Evolutionary conservation across 2,113 vertebrate genomes (phyloP).

Genomic region (Brienomyrus brachyistius): DNA sequence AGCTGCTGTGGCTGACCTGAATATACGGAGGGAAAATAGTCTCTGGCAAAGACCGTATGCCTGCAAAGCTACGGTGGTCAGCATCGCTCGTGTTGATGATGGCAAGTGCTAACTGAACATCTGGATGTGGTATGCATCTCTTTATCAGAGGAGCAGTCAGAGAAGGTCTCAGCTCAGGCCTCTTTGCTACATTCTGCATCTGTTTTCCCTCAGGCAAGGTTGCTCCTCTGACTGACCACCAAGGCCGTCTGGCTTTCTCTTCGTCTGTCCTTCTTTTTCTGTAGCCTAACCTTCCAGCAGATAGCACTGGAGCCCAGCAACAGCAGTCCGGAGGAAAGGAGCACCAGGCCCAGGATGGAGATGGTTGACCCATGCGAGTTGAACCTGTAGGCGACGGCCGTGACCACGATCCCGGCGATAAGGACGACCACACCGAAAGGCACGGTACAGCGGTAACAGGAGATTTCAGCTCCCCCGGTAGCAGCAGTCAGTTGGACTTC

Average conservation of each 20-base stretch:
- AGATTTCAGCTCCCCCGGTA: slow-evolving; percentile 81
- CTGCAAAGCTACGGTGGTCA: background rate
- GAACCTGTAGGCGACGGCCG: slow-evolving; percentile 88
- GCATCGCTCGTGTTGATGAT: background rate
- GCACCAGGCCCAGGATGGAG: slow-evolving; percentile 79
- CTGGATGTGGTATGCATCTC: slow-evolving; percentile 14
- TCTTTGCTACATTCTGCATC: slow-evolving; percentile 20
- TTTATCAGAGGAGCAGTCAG: slow-evolving; percentile 5
- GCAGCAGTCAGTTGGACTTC: slow-evolving; percentile 82
- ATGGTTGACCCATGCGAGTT: slow-evolving; percentile 96
- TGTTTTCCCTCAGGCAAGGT: slow-evolving; percentile 61
- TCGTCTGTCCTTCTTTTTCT: slow-evolving; percentile 76
- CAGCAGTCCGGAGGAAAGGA: slow-evolving; percentile 73
- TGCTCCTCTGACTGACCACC: slow-evolving; percentile 73
- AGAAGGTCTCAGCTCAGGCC: background rate
- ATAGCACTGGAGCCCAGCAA: slow-evolving; percentile 74
- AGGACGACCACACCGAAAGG: slow-evolving; percentile 91
- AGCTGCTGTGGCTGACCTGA: slow-evolving; percentile 14
- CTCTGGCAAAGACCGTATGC: background rate
- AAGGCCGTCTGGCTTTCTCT: slow-evolving; percentile 87
- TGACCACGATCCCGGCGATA: slow-evolving; percentile 83
- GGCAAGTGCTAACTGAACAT: background rate
- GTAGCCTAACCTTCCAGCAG: slow-evolving; percentile 80
- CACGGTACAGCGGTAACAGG: slow-evolving; percentile 89
- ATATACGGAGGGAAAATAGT: background rate